These are phyloP conservation scores for Nasonia vitripennis DNA, from an alignment of 1,140 invertebrate genomes.

Conservation along the genomic window DNA sequence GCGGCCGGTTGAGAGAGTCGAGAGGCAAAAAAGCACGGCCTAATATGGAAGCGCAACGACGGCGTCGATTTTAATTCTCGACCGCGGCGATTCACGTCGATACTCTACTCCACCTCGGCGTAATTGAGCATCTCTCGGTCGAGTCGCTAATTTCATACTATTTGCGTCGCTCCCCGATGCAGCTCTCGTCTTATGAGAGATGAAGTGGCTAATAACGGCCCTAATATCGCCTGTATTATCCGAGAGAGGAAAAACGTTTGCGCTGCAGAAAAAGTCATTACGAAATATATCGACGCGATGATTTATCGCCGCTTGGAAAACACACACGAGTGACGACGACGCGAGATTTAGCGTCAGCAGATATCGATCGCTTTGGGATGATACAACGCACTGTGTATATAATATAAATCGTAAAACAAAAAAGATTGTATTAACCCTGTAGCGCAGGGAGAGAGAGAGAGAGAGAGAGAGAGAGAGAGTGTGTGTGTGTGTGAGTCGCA, in stretches of 20 bases:
- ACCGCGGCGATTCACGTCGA: not conserved
- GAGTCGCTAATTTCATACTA: not conserved
- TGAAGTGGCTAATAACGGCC: not conserved
- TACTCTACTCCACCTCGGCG: not conserved
- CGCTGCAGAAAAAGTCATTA: not conserved
- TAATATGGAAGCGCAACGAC: not conserved
- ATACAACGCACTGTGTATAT: too few relatives aligned
- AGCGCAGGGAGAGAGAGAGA: not conserved
- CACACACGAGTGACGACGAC: too few relatives aligned
- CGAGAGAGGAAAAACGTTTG: not conserved
- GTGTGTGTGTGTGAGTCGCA: not conserved
- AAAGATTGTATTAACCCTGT: conserved; percentile 1
- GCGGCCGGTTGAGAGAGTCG: too few relatives aligned
- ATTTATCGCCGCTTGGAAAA: not conserved
- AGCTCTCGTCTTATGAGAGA: not conserved
- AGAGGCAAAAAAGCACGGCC: not conserved
- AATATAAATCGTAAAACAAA: not conserved
- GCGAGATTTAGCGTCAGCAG: too few relatives aligned
- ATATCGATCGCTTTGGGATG: too few relatives aligned
- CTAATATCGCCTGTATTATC: not conserved
- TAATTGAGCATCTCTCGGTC: not conserved
- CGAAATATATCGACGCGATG: not conserved
- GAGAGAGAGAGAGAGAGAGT: not conserved
- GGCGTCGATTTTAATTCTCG: not conserved
- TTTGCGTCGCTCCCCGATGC: not conserved